Evolutionary conservation across 2,797 vertebrate species (phyloP).

Genomic region (Enteromius trimaculatus): DNA sequence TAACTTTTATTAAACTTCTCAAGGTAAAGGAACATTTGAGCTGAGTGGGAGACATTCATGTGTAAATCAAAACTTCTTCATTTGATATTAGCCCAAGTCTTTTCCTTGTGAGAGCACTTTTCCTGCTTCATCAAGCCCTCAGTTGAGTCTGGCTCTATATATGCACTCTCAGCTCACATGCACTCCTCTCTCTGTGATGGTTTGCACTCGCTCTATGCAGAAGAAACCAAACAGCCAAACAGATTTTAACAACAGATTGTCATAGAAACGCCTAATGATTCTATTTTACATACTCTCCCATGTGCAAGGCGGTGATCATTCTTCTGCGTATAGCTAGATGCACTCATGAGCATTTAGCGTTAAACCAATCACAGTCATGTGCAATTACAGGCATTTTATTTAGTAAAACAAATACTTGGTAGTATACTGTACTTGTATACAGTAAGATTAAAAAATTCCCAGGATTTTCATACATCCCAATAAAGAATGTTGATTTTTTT

Average conservation of each 20-base stretch:
- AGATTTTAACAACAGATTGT: constrained; percentile 25
- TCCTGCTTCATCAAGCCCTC: constrained; percentile 2
- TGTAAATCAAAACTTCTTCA: constrained; percentile 31
- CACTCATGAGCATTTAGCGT: neutral
- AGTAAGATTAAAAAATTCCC: neutral
- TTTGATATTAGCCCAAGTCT: constrained; percentile 31
- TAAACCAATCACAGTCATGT: neutral
- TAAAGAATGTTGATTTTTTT: neutral
- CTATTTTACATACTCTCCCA: neutral
- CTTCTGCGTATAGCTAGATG: neutral
- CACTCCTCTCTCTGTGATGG: neutral
- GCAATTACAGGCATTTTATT: neutral
- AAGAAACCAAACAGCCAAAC: neutral
- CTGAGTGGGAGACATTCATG: constrained; percentile 40
- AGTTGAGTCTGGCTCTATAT: constrained; percentile 8
- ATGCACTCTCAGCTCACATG: constrained; percentile 22
- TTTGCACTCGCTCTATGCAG: neutral
- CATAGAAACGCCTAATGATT: neutral
- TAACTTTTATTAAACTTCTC: constrained; percentile 50
- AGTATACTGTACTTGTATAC: neutral
- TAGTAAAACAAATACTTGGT: neutral
- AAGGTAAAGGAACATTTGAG: constrained; percentile 26
- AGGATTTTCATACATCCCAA: neutral
- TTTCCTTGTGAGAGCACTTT: constrained; percentile 19
- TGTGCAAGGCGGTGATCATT: neutral